Evolutionary conservation across 2,113 vertebrate species (phyloP).

Genomic region (Ahaetulla prasina): DNA sequence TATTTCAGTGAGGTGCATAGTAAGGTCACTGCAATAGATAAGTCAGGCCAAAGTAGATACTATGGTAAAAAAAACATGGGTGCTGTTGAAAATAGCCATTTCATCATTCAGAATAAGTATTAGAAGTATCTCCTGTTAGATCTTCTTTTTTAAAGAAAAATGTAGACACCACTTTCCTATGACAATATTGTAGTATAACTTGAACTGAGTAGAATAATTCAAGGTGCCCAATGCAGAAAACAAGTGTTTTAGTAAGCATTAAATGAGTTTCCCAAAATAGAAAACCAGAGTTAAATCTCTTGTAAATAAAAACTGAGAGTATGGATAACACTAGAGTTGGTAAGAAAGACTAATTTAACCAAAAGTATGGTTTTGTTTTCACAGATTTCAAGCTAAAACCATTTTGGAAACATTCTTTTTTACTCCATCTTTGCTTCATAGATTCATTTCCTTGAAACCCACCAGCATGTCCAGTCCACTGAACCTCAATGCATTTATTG

Average conservation of each 20-base stretch:
- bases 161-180: background rate
- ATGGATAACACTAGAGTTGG: background rate
- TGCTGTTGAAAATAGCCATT: background rate
- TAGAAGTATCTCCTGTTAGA: background rate
- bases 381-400: background rate
- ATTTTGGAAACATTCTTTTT: background rate
- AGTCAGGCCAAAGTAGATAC: background rate
- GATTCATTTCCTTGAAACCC: background rate
- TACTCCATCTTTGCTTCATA: background rate
- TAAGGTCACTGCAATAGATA: constrained; percentile 50
- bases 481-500: background rate
- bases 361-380: background rate
- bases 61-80: background rate
- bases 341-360: background rate
- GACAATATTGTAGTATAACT: background rate
- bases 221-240: no score
- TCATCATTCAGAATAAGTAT: background rate
- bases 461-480: background rate
- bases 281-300: background rate
- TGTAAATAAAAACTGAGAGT: background rate
- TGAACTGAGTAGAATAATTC: background rate
- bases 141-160: background rate
- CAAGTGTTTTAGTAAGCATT: background rate
- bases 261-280: background rate
- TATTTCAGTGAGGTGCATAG: background rate